Percentiles rank a stretch among this genome's conserved stretches.
Evolutionary conservation across 1,140 invertebrate genomes (phyloP).

Genomic region (Chironomus striatipennis): DNA sequence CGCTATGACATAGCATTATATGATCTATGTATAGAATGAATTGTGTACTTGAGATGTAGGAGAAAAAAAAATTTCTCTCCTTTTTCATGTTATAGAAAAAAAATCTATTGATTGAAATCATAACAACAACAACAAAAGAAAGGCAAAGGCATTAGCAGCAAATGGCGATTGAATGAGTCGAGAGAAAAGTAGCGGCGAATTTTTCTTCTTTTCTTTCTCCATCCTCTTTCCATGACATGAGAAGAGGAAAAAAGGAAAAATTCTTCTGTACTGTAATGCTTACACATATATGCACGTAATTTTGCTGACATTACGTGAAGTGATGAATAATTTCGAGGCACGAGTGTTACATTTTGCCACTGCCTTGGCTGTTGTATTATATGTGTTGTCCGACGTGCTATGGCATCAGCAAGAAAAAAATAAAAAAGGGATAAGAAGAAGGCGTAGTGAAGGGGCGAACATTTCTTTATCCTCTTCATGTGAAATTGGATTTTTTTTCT

Average conservation of each 20-base stretch:
- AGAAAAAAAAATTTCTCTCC: no score
- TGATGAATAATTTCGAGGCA: conserved; percentile 21
- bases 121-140: neutral
- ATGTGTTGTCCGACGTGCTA: conserved; percentile 2
- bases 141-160: neutral
- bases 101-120: neutral
- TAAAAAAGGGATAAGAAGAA: neutral
- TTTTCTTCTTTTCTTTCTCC: neutral
- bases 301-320: conserved; percentile 23
- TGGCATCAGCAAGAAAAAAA: neutral
- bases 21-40: neutral
- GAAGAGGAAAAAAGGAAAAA: neutral
- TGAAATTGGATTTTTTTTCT: neutral
- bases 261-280: neutral
- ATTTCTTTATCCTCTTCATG: neutral
- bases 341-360: neutral
- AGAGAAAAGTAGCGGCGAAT: neutral
- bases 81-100: no score
- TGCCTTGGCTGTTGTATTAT: neutral
- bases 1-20: neutral
- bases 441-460: neutral
- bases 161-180: conserved; percentile 11
- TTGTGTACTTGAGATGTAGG: neutral
- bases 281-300: conserved; percentile 18
- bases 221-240: neutral